Percentiles rank a stretch among this genome's conserved stretches.
Conservation (phyloP, 2,888 invertebrate species). For the Lithophane socia region DNA sequence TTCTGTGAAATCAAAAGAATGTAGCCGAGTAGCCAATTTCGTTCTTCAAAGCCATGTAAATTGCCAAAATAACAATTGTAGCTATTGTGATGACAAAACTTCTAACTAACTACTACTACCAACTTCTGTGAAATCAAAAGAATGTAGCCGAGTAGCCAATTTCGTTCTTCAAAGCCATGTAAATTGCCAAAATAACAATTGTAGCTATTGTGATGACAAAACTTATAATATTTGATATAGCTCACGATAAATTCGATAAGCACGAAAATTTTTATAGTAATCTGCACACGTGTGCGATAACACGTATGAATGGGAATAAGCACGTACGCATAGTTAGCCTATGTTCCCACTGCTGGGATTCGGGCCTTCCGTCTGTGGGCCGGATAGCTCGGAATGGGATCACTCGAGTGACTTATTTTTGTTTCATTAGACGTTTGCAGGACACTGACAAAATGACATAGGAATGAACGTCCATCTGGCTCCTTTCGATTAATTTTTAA, state of each 20-base stretch:
- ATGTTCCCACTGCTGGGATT: background rate
- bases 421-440: no score
- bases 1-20: background rate
- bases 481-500: no score
- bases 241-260: constrained; percentile 25
- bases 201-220: background rate
- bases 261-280: background rate
- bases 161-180: background rate
- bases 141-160: background rate
- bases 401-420: no score
- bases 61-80: constrained; percentile 1
- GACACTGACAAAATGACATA: no score
- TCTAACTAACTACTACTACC: background rate
- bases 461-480: no score
- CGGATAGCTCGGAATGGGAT: no score
- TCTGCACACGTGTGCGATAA: constrained; percentile 19
- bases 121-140: background rate
- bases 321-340: background rate
- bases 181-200: constrained; percentile 1
- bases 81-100: background rate
- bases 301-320: constrained; percentile 12
- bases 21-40: background rate
- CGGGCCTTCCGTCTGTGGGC: no score
- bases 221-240: constrained; percentile 5
- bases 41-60: background rate